Conservation (phyloP, 2,888 invertebrate genomes). For the Heliconius hortense region DNA sequence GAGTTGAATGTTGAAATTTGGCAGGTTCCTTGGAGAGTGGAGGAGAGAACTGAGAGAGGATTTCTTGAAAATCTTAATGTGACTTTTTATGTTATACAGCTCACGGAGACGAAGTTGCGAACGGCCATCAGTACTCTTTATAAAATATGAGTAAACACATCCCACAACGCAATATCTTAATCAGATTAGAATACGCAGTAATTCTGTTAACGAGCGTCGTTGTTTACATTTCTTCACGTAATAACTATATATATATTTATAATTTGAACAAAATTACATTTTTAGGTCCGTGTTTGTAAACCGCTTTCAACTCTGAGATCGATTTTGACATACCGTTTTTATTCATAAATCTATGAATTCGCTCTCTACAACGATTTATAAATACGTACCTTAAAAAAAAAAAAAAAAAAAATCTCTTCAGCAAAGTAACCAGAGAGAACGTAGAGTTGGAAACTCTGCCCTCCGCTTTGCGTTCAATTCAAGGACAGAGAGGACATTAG, state of each 20-base stretch:
- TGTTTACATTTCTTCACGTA: constrained; percentile 3
- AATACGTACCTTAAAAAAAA: no score
- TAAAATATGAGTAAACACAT: constrained; percentile 3
- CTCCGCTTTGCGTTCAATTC: background rate
- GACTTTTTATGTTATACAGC: no score
- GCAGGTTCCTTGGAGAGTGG: background rate
- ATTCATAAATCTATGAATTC: no score
- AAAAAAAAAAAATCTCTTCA: no score
- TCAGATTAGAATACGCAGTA: constrained; percentile 18
- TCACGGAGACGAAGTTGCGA: background rate
- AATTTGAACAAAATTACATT: no score
- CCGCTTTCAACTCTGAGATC: no score
- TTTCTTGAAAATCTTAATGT: no score
- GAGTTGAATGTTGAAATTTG: background rate
- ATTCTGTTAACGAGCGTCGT: constrained; percentile 18
- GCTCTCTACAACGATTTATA: no score
- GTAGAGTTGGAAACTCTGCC: background rate
- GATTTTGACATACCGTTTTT: no score
- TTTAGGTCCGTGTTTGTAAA: no score
- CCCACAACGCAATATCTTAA: constrained; percentile 3
- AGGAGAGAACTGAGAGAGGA: background rate
- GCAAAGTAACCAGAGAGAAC: background rate
- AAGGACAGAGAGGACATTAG: background rate
- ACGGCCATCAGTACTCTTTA: background rate
- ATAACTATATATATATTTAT: background rate